Conservation (phyloP, 2,888 invertebrate species). For the Pristionchus entomophagus region DNA sequence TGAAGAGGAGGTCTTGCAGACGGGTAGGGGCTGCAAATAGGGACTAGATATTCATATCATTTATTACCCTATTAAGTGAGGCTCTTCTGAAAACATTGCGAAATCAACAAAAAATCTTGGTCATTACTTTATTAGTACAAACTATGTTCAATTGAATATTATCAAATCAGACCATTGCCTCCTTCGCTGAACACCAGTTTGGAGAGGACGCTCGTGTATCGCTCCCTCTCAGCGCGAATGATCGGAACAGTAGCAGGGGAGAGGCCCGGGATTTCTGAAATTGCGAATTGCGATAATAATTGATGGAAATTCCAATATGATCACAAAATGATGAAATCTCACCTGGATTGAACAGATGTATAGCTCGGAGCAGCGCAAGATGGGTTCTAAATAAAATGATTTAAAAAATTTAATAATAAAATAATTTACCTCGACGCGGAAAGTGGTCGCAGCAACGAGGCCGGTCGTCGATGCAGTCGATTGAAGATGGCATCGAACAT, state of each 20-base stretch:
- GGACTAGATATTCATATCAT: not conserved
- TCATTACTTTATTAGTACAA: not conserved
- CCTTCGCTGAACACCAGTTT: not conserved
- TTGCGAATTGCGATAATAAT: not conserved
- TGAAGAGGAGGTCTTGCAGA: conserved; percentile 11
- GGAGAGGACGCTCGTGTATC: conserved; percentile 9
- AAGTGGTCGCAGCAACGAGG: not conserved
- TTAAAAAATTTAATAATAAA: not conserved
- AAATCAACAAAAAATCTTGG: no score
- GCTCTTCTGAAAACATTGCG: not conserved
- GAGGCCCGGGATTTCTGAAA: conserved; percentile 21
- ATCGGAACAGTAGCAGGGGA: not conserved
- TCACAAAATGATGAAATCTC: not conserved
- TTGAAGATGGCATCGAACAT: conserved; percentile 39
- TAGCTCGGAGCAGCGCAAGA: conserved; percentile 8
- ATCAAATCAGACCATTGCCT: not conserved
- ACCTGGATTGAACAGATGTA: conserved; percentile 42
- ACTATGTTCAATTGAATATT: not conserved
- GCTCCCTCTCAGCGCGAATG: not conserved
- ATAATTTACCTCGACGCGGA: not conserved
- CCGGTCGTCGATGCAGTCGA: conserved; percentile 10
- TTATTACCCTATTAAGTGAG: not conserved
- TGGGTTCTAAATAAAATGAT: not conserved
- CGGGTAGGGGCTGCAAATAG: not conserved
- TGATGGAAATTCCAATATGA: not conserved